Evolutionary conservation across 2,888 invertebrate species (phyloP), one percentile per base, ranked within the genome.

Genomic region (Harpalus rufipes): DNA sequence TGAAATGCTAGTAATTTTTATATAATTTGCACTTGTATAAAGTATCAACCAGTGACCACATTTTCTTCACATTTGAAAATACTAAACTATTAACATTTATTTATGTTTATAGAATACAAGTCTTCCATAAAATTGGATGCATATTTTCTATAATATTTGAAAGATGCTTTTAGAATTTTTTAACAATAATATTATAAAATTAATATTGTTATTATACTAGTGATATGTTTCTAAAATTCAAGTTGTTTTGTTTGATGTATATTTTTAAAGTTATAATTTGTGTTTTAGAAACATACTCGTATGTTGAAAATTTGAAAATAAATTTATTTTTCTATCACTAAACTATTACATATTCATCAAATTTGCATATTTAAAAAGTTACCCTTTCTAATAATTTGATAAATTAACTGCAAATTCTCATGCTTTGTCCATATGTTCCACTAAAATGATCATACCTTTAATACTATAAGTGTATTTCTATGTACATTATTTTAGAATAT

Each of bases 151-250:
- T 51, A 76, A 76, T 14, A 78, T 56, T 25, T 58, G 10, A 78
- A 78, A 58, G 32, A 78, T 25, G 56, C 59, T 78, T 78, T 78
- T 44, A 44, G 72, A 74, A 12, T 44, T 44, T 44, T 74, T 74
- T 74, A 74, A 41, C 51, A 74, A 74, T 14, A 68, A 68, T 68
- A 41, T 16, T 68, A 68, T 68, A 65, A 12, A 68, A 68, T n/a
- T 68, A 68, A 68, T 39, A 68, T 41, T 68, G 68, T 51, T 74
- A 12, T 14, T 14, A 44, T 44, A 74, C 72, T 16, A 74, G 72
- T 74, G 72, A 74, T 63, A 63, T 44, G 72, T 74, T 74, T 74
- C 72, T 74, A 74, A 74, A 74, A 74, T 74, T 41, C 41, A 74
- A 74, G 44, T 74, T 74, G 44, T 8, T 74, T 51, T 74, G 8